Base-by-base conservation (phyloP, 2,113 vertebrate genomes). In the Stigmatopora nigra region DNA sequence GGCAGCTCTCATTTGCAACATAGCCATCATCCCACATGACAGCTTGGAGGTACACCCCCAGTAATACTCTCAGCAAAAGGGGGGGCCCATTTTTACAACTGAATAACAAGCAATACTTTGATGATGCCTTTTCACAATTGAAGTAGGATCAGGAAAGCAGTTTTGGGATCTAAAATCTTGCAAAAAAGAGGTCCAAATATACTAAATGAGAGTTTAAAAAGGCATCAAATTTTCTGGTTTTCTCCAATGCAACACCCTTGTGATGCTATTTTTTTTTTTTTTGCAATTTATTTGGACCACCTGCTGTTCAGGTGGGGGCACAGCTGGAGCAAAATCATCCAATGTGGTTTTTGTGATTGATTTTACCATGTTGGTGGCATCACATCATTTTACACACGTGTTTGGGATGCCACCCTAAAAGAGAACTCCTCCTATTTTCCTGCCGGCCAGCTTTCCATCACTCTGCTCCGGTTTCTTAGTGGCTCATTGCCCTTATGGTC, bases 401-500 rank as follows among this genome's bases (percentile, higher is more conserved):
- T 60, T 75, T 20, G 67, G 31, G 6, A 45, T 19, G 19, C n/a
- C 57, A 17, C 46, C 47, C 19, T 9, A 48, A 63, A 52, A 53
- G 31, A 38, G 25, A 19, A 68, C 45, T 45, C 35, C 53, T 41
- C 70, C 70, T 67, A 57, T 61, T 38, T 61, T 12, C 59, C 59
- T 61, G 59, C 59, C 41, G 59, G 59, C 45, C 59, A 60, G 46
- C 56, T 47, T 59, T 65, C 46, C 71, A 70, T 57, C 69, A 38
- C 60, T 59, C 60, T 61, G 53, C 63, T 53, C 45, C 46, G 61
- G 45, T 65, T 61, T 70, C 70, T 85, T 63, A 75, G 78, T 92
- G 94, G 91, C 93, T 96, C 96, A 98, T 96, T 98, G 95, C 94
- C 92, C 91, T 98, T 95, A 98, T 98, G 94, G 94, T 94, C 92